These are phyloP conservation scores for Drosophila carrolli DNA, from an alignment of 1,140 invertebrate genomes.

Conservation along the genomic window DNA sequence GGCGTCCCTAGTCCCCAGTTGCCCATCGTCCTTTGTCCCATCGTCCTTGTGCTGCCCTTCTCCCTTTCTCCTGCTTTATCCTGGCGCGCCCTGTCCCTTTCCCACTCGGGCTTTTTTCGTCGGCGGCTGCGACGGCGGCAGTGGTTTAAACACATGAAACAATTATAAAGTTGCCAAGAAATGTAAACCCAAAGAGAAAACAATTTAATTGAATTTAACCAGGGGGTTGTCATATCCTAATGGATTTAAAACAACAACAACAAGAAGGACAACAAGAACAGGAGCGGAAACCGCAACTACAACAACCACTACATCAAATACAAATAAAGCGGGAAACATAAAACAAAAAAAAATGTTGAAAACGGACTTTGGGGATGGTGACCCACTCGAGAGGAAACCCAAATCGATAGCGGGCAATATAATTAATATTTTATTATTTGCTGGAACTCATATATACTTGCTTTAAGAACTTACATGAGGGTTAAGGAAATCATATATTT, in stretches of 20 bases:
- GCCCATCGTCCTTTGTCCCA: slow-evolving; percentile 16
- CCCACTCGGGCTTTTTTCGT: neutral
- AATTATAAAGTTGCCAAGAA: slow-evolving; percentile 82
- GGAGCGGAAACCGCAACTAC: slow-evolving; percentile 24
- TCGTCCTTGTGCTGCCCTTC: neutral
- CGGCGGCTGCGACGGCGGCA: slow-evolving; percentile 38
- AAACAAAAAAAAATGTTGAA: neutral
- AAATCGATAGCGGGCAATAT: slow-evolving; percentile 27
- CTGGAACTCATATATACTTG: neutral
- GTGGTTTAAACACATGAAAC: slow-evolving; percentile 82
- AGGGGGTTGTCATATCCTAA: slow-evolving; percentile 82
- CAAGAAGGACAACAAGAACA: slow-evolving; percentile 33
- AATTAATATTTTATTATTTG: slow-evolving; percentile 40
- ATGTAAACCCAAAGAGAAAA: slow-evolving; percentile 82
- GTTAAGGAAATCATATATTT: neutral
- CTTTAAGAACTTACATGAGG: neutral
- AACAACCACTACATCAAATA: slow-evolving; percentile 60
- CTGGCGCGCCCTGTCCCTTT: slow-evolving; percentile 9
- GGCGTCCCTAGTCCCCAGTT: slow-evolving; percentile 25
- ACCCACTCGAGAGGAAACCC: slow-evolving; percentile 31
- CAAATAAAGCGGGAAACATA: slow-evolving; percentile 39
- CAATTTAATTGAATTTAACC: slow-evolving; percentile 83
- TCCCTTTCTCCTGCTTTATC: slow-evolving; percentile 3
- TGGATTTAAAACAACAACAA: slow-evolving; percentile 79
- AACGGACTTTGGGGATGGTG: slow-evolving; percentile 19